Conservation (phyloP, 37 sponge, comb jelly and placozoan genomes). For the Cliona cf. orientalis region DNA sequence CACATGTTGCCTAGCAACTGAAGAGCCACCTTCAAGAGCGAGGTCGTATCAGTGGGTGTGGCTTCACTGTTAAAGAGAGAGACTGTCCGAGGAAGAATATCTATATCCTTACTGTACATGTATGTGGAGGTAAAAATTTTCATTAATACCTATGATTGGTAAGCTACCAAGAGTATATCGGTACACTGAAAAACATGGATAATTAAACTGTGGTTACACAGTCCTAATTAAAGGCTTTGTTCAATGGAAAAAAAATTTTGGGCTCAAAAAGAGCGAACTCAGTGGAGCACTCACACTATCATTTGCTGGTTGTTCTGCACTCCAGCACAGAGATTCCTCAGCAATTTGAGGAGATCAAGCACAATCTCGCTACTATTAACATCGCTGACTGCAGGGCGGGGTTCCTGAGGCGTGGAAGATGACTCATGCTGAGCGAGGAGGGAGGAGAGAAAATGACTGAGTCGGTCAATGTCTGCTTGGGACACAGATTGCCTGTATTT, state of each 20-base stretch:
- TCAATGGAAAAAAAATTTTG: too few relatives aligned
- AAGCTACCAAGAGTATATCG: too few relatives aligned
- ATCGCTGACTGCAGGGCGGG: too few relatives aligned
- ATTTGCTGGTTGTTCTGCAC: conserved; percentile 36
- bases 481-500: background rate
- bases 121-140: conserved; percentile 2
- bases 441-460: too few relatives aligned
- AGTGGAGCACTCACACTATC: conserved; percentile 55
- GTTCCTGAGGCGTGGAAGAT: too few relatives aligned
- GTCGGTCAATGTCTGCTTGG: background rate
- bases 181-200: too few relatives aligned
- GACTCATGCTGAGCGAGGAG: too few relatives aligned
- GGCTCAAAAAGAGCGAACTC: too few relatives aligned
- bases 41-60: background rate
- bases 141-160: background rate
- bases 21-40: conserved; percentile 12
- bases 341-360: conserved; percentile 24
- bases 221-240: too few relatives aligned
- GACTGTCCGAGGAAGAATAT: background rate
- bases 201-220: too few relatives aligned
- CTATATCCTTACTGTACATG: background rate
- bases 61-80: background rate
- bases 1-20: conserved; percentile 78
- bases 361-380: background rate
- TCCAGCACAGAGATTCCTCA: conserved; percentile 60